Evolutionary conservation across 1,140 invertebrate genomes (phyloP).

Genomic region (Helicoverpa zea): DNA sequence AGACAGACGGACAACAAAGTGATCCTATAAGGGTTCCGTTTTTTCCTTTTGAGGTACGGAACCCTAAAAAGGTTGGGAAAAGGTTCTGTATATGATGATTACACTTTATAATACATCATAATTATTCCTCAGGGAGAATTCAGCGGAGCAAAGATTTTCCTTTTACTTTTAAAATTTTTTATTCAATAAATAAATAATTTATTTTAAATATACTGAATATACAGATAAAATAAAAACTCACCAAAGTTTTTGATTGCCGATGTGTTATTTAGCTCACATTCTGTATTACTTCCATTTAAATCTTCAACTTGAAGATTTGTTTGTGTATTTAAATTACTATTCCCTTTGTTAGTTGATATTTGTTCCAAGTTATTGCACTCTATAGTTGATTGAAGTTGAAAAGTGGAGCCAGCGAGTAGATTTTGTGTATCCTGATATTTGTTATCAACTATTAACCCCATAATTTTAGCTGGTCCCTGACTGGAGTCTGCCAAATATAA

Average conservation of each 20-base stretch:
- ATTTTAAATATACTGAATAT: no score
- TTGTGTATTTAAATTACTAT: not conserved
- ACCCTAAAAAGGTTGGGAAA: no score
- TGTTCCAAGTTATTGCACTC: not conserved
- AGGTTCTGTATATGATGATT: no score
- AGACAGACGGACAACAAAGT: no score
- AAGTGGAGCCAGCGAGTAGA: not conserved
- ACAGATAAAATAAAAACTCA: not conserved
- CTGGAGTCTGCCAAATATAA: slow-evolving; percentile 4
- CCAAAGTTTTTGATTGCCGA: not conserved
- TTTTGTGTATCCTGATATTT: not conserved
- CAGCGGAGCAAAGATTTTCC: no score
- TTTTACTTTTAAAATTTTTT: not conserved
- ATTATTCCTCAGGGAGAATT: no score
- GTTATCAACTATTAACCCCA: slow-evolving; percentile 7
- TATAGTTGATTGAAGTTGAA: not conserved
- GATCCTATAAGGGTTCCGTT: no score
- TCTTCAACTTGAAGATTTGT: not conserved
- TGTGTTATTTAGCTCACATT: not conserved
- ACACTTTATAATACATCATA: no score
- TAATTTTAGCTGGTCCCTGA: slow-evolving; percentile 12
- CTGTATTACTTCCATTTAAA: not conserved
- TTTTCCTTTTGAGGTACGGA: no score
- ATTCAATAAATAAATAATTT: no score
- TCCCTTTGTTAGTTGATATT: not conserved